These are phyloP conservation scores for Noctuana brunneofusca DNA, from an alignment of 2,888 invertebrate genomes.

Conservation along the genomic window DNA sequence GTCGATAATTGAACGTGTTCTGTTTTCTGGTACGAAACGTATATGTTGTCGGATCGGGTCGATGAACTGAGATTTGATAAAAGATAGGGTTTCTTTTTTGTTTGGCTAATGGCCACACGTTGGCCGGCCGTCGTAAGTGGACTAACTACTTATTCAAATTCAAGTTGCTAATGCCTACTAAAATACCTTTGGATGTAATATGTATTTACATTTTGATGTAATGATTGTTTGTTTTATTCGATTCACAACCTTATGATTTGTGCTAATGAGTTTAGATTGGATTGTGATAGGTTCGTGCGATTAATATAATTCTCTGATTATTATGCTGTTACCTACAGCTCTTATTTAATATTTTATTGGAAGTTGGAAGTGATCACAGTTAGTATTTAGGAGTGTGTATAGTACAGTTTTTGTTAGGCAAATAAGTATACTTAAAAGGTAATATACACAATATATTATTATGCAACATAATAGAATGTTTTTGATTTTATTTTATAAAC, in stretches of 20 bases:
- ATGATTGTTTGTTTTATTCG: constrained; percentile 7
- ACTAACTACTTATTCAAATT: constrained; percentile 33
- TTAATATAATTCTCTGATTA: constrained; percentile 1
- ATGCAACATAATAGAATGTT: too few relatives aligned
- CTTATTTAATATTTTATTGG: too few relatives aligned
- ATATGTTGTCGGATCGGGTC: constrained; percentile 39
- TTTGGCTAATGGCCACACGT: constrained; percentile 43
- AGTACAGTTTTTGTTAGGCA: not conserved
- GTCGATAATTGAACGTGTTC: constrained; percentile 22
- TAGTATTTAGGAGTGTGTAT: not conserved
- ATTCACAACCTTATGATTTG: constrained; percentile 4
- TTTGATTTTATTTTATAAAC: too few relatives aligned
- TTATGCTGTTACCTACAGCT: not conserved
- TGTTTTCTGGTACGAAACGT: constrained; percentile 38
- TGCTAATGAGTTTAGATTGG: not conserved
- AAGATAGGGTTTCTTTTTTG: constrained; percentile 44
- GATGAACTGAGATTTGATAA: constrained; percentile 44
- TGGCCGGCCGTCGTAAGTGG: constrained; percentile 39
- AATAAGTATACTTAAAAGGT: not conserved
- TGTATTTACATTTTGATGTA: constrained; percentile 13
- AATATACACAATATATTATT: not conserved
- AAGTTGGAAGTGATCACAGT: not conserved
- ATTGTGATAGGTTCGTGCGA: not conserved
- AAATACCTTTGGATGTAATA: constrained; percentile 24
- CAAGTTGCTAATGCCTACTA: constrained; percentile 28